phyloP scores from a whole-genome alignment of 2,888 invertebrate species.

The Andrena bicolor region DNA sequence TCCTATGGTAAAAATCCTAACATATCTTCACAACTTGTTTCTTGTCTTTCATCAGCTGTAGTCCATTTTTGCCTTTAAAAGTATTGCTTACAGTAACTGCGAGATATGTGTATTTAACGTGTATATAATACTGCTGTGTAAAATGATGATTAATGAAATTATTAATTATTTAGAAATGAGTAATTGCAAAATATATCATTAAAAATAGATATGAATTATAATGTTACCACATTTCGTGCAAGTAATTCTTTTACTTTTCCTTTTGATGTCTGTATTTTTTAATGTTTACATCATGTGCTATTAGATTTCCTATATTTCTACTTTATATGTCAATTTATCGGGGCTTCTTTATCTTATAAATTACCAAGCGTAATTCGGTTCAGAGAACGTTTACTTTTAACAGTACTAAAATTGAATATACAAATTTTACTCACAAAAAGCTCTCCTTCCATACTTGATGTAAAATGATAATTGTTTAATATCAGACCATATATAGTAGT shows the following conservation, averaged over 20 bases:
- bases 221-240: neutral
- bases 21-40: conserved; percentile 10
- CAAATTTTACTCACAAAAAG: neutral
- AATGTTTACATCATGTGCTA: conserved; percentile 1
- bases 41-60: conserved; percentile 25
- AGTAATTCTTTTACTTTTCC: neutral
- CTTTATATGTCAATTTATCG: neutral
- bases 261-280: neutral
- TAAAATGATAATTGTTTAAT: too few relatives aligned
- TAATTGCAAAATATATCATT: neutral
- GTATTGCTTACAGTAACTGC: neutral
- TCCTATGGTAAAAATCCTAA: conserved; percentile 24
- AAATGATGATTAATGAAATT: conserved; percentile 7
- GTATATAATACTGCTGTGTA: conserved; percentile 1
- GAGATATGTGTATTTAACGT: neutral
- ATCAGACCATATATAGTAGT: neutral
- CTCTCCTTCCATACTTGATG: neutral
- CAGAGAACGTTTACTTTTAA: neutral
- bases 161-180: conserved; percentile 4
- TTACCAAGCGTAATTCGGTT: neutral
- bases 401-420: neutral
- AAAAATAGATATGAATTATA: neutral
- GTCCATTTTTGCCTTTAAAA: neutral
- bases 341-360: neutral
- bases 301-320: neutral